phyloP scores from a whole-genome alignment of 1,140 invertebrate species.

The Belonocnema kinseyi region DNA sequence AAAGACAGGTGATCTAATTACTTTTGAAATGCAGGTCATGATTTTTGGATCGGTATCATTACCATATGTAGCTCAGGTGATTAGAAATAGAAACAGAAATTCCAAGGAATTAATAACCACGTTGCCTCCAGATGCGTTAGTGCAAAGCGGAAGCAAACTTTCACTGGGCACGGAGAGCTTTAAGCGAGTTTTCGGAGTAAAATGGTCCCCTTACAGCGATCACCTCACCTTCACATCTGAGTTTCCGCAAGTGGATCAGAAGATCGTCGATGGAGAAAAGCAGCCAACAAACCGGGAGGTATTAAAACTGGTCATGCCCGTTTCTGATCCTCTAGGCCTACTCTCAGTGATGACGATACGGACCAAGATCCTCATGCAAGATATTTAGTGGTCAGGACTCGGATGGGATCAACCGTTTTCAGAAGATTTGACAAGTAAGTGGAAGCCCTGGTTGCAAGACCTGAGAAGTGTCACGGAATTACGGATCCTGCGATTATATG shows the following conservation, averaged over 20 bases:
- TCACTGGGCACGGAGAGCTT: background rate
- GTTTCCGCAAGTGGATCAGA: background rate
- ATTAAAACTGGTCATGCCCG: background rate
- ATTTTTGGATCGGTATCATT: too few species aligned
- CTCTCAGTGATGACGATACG: background rate
- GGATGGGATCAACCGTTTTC: background rate
- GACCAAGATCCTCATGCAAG: too few species aligned
- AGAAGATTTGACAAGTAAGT: background rate
- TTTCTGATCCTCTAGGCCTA: background rate
- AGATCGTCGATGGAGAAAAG: background rate
- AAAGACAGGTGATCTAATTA: too few species aligned
- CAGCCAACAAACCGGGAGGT: background rate
- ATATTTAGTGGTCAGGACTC: background rate
- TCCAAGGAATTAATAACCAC: background rate
- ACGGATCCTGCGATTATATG: too few species aligned
- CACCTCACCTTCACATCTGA: background rate
- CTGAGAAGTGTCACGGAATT: too few species aligned
- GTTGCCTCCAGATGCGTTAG: background rate
- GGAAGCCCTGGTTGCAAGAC: too few species aligned
- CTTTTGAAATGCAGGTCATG: too few species aligned
- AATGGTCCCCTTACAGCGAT: too few species aligned
- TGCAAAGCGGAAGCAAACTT: background rate
- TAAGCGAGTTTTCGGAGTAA: background rate
- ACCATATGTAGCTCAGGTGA: too few species aligned
- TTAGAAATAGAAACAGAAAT: background rate